Percentiles rank a stretch among this genome's conserved stretches.
These are phyloP conservation scores for Accipiter cooperii DNA, from an alignment of 2,113 vertebrate genomes.

Conservation along the genomic window DNA sequence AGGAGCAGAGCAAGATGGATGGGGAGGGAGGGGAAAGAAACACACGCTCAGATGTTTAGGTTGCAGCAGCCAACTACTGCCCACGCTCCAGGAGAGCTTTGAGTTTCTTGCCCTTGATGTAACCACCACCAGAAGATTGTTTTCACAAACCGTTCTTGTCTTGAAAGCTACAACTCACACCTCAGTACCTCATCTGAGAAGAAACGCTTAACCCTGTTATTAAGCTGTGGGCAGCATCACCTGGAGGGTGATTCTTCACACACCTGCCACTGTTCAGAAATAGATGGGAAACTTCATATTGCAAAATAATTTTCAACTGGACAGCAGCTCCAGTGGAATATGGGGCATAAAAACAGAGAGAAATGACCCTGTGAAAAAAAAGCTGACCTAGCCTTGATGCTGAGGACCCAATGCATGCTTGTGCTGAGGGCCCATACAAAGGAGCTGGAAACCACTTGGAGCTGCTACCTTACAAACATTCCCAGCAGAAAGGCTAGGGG, in stretches of 20 bases:
- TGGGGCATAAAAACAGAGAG: neutral
- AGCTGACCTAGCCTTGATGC: neutral
- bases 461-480: neutral
- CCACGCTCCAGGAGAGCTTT: neutral
- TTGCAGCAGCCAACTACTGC: neutral
- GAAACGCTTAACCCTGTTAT: neutral
- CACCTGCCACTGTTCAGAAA: neutral
- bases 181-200: conserved; percentile 7
- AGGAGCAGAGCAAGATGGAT: neutral
- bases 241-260: conserved; percentile 18
- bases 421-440: neutral
- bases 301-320: neutral
- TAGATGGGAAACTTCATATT: neutral
- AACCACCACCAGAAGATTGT: conserved; percentile 22
- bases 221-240: conserved; percentile 34
- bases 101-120: conserved; percentile 22
- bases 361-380: neutral
- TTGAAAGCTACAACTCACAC: conserved; percentile 25
- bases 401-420: no score
- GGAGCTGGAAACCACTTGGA: neutral
- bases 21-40: neutral
- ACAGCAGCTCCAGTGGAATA: neutral
- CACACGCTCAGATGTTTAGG: neutral
- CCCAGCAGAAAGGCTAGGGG: neutral
- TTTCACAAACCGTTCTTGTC: conserved; percentile 3